Evolutionary conservation across 2,888 invertebrate species (phyloP).

Genomic region (Euspilapteryx auroguttella): DNA sequence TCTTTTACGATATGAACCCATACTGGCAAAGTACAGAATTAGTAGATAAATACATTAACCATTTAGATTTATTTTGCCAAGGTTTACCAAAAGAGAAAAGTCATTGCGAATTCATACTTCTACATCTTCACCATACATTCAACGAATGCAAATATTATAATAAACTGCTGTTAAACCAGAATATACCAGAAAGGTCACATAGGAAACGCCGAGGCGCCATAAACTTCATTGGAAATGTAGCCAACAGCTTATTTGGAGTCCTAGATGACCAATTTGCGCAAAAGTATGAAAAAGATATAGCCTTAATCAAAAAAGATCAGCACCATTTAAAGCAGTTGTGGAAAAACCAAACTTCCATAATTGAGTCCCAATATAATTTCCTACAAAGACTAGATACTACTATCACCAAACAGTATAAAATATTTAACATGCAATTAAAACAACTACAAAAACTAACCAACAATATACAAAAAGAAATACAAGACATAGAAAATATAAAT

Average conservation of each 20-base stretch:
- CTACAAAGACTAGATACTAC: conserved; percentile 1
- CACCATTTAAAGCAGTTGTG: conserved; percentile 5
- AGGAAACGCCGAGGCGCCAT: conserved; percentile 5
- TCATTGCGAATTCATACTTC: neutral
- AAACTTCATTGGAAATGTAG: conserved; percentile 7
- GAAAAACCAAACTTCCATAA: conserved; percentile 8
- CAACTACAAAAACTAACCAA: neutral
- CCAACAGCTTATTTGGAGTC: conserved; percentile 8
- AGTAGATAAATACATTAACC: neutral
- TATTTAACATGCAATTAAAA: too few relatives aligned
- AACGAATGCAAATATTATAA: neutral
- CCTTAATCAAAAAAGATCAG: conserved; percentile 4
- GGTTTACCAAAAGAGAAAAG: neutral
- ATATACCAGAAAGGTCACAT: neutral
- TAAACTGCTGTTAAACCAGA: neutral
- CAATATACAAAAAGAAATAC: neutral
- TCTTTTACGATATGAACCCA: neutral
- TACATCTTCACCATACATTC: neutral
- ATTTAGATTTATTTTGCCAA: neutral
- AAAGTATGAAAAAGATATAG: conserved; percentile 7
- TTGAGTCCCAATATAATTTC: conserved; percentile 6
- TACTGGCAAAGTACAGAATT: neutral
- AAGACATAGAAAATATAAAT: neutral
- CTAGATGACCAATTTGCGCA: conserved; percentile 8
- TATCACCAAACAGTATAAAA: neutral